Evolutionary conservation across 2,888 invertebrate species (phyloP).

Genomic region (Matsumyia berberina): DNA sequence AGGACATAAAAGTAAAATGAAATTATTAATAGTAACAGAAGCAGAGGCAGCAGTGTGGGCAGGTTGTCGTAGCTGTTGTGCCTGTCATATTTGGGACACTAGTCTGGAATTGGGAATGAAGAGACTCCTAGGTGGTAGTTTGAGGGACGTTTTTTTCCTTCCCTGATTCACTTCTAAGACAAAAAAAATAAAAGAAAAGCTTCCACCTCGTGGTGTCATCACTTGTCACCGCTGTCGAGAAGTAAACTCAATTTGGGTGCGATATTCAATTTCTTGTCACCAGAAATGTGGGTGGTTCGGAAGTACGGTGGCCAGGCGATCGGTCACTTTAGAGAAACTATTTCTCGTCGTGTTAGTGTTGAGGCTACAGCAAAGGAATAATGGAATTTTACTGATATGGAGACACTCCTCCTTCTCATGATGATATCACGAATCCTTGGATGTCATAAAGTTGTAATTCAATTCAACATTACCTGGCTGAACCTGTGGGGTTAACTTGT

Average conservation of each 20-base stretch:
- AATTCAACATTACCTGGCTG: conserved; percentile 17
- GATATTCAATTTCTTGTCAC: conserved; percentile 63
- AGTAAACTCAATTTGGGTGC: conserved; percentile 55
- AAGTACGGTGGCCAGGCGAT: conserved; percentile 6
- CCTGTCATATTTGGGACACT: conserved; percentile 25
- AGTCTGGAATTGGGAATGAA: conserved; percentile 11
- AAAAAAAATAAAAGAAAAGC: conserved; percentile 19
- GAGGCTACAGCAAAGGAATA: background rate
- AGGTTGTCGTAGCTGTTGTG: conserved; percentile 28
- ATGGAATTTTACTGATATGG: background rate
- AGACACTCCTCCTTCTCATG: conserved; percentile 19
- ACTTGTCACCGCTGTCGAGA: conserved; percentile 28
- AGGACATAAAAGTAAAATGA: conserved; percentile 48
- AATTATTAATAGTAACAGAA: conserved; percentile 53
- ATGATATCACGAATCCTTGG: conserved; percentile 24
- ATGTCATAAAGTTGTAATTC: conserved; percentile 49
- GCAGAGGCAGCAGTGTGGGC: conserved; percentile 12
- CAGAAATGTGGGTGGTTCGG: conserved; percentile 28
- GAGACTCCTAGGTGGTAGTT: background rate
- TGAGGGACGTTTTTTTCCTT: conserved; percentile 30
- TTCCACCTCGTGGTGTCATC: conserved; percentile 3
- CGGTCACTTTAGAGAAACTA: conserved; percentile 35
- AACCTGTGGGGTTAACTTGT: conserved; percentile 28
- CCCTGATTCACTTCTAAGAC: conserved; percentile 26
- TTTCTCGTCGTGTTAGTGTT: background rate